These are phyloP conservation scores for Ophioninae sp. DNA, from an alignment of 2,888 invertebrate genomes.

Conservation along the genomic window DNA sequence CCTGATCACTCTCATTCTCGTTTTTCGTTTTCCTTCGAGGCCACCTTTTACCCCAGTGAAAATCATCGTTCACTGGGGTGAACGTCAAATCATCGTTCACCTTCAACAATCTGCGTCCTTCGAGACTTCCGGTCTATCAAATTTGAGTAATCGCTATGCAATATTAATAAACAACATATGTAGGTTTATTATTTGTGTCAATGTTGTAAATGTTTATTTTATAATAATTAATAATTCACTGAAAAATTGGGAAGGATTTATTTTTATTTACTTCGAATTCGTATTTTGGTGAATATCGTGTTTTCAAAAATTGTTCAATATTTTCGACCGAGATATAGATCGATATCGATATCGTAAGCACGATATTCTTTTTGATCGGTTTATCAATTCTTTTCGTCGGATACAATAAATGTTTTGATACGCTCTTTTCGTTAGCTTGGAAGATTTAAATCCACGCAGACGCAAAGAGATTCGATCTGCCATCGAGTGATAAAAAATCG, in stretches of 20 bases:
- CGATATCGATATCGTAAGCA: background rate
- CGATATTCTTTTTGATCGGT: background rate
- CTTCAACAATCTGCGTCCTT: slow-evolving; percentile 30
- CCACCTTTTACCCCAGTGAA: slow-evolving; percentile 20
- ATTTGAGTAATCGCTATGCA: background rate
- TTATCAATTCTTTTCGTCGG: background rate
- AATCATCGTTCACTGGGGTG: slow-evolving; percentile 39
- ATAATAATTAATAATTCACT: no score
- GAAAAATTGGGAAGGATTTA: no score
- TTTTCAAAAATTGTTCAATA: background rate
- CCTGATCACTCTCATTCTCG: slow-evolving; percentile 55
- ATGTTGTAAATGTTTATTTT: no score
- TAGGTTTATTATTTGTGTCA: no score
- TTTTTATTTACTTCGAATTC: background rate
- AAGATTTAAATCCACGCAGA: background rate
- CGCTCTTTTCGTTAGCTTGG: background rate
- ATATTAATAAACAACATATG: background rate
- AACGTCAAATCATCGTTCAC: no score
- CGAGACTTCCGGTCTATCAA: background rate
- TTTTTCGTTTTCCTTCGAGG: slow-evolving; percentile 28
- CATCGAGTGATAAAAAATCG: background rate
- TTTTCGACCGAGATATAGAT: background rate
- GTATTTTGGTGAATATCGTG: background rate
- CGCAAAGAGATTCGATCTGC: background rate
- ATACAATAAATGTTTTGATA: background rate